Conservation (phyloP, 2,888 invertebrate genomes). For the Perizoma affinitatum region DNA sequence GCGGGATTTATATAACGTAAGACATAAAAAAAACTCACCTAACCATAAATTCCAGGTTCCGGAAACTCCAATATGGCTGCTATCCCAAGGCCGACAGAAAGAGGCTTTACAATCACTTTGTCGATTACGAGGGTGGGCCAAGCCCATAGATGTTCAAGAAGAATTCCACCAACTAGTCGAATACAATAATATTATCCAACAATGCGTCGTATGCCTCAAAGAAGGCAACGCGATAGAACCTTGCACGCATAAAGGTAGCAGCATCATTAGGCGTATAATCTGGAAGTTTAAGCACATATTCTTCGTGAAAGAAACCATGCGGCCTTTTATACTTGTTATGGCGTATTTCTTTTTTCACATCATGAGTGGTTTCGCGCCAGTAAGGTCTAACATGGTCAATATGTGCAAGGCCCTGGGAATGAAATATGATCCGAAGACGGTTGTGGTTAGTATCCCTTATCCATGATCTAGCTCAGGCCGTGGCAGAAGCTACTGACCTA, state of each 20-base stretch:
- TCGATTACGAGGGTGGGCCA: slow-evolving; percentile 82
- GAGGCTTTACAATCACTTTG: slow-evolving; percentile 82
- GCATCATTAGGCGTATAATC: slow-evolving; percentile 52
- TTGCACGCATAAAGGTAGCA: slow-evolving; percentile 59
- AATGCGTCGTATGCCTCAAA: slow-evolving; percentile 65
- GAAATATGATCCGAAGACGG: slow-evolving; percentile 70
- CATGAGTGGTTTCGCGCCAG: slow-evolving; percentile 75
- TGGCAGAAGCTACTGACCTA: no score
- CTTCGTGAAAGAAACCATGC: slow-evolving; percentile 78
- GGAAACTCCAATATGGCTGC: slow-evolving; percentile 85
- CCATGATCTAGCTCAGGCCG: not conserved
- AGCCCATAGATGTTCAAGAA: slow-evolving; percentile 76
- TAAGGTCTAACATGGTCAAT: slow-evolving; percentile 84
- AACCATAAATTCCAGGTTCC: slow-evolving; percentile 69
- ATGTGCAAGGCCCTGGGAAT: slow-evolving; percentile 77
- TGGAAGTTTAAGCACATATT: slow-evolving; percentile 67
- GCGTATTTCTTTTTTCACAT: slow-evolving; percentile 81
- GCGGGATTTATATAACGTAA: no score
- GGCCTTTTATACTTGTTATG: slow-evolving; percentile 79
- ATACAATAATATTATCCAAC: slow-evolving; percentile 67
- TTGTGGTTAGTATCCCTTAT: slow-evolving; percentile 71
- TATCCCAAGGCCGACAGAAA: slow-evolving; percentile 81
- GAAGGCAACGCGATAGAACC: slow-evolving; percentile 51
- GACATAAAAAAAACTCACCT: no score
- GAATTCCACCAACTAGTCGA: slow-evolving; percentile 76